Conservation (phyloP, 2,888 invertebrate genomes). For the Scaptomyza cyrtandrae region DNA sequence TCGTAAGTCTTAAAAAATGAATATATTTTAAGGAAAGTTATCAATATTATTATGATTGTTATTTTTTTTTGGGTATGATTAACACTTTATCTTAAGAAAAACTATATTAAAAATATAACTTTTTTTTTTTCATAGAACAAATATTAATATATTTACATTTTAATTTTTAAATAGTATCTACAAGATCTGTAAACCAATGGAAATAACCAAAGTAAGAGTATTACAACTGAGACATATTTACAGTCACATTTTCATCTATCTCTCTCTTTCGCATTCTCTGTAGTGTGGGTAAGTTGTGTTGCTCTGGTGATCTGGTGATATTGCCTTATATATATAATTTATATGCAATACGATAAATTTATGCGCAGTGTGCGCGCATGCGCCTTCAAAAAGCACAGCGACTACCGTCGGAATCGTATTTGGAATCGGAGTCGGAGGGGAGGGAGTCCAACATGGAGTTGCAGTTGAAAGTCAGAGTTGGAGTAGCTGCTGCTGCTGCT, state of each 20-base stretch:
- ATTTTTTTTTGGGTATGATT: no score
- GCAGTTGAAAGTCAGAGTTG: slow-evolving; percentile 9
- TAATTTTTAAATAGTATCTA: no score
- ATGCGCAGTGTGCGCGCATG: slow-evolving; percentile 75
- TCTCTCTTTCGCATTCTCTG: slow-evolving; percentile 6
- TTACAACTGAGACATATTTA: neutral
- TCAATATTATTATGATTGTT: no score
- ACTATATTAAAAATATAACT: no score
- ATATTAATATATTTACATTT: no score
- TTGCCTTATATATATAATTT: slow-evolving; percentile 82
- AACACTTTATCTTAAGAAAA: no score
- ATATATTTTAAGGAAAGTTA: no score
- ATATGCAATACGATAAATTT: slow-evolving; percentile 80
- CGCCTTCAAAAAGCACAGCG: slow-evolving; percentile 53
- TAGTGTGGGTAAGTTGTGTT: slow-evolving; percentile 21
- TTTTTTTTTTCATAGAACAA: no score
- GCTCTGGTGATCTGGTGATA: slow-evolving; percentile 71
- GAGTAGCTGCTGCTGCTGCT: slow-evolving; percentile 26
- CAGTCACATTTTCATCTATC: neutral
- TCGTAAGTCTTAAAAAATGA: neutral
- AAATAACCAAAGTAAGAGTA: neutral
- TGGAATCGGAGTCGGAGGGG: neutral
- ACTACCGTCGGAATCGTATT: slow-evolving; percentile 38
- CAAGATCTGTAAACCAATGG: no score
- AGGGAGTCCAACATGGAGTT: neutral